Base-by-base conservation (phyloP, 2,797 vertebrate genomes). In the Molossus molossus region DNA sequence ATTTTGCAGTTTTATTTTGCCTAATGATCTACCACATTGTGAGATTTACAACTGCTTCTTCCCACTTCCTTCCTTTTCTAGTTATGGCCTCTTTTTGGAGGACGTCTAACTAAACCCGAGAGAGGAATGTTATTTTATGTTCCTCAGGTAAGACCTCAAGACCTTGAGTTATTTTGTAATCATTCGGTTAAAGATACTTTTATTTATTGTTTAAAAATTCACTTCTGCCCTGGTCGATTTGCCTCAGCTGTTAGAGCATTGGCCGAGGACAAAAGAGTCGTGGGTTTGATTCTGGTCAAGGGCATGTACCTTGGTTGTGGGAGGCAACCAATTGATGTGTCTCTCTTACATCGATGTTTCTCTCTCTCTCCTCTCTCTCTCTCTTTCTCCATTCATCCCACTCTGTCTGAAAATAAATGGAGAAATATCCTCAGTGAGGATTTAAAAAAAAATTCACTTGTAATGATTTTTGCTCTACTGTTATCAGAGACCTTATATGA, bases 71-170 rank as follows among this genome's bases (percentile, higher is more conserved):
- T 57, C 50, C 20, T 29, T 82, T 73, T 96, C 50, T 76, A 99
- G 99, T 97, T 99, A 90, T 99, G 99, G 99, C 99, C 99, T 89
- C 98, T 99, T 88, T 99, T 99, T 98, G 99, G 99, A 92, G 99
- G 99, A 27, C 97, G 98, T 86, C 98, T 99, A 97, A 99, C 99
- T 11, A 99, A 99, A 98, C 99, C 99, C n/a, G 99, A 99, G 33
- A 98, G 99, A 97, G 99, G 99, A 84, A 99, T 99, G 93, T 98
- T 99, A 76, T 99, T 99, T 98, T 99, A 99, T 57, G 99, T 99
- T 97, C 99, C 99, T 60, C 99, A 99, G 99, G 99, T 99, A 98
- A 98, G 97, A 72, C 76, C 88, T 62, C 99, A 98, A 98, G 97
- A 72, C 76, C 88, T 62, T 89, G 8, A 95, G 13, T 29, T 92